Evolutionary conservation across 2,888 invertebrate species (phyloP).

Genomic region (Ectemnius continuus): DNA sequence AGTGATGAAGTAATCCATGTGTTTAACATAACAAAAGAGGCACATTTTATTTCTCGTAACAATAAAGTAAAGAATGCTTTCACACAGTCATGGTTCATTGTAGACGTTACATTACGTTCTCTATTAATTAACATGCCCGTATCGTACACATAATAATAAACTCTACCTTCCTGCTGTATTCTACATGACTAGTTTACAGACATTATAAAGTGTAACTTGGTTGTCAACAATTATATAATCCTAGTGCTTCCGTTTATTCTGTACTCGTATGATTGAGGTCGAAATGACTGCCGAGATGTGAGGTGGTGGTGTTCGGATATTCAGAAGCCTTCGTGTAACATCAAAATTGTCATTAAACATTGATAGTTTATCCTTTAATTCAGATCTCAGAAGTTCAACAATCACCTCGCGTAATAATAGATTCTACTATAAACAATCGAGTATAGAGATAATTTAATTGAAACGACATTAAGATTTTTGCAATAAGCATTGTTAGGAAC

Average conservation of each 20-base stretch:
- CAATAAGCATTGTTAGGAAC: conserved; percentile 18
- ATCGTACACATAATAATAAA: conserved; percentile 49
- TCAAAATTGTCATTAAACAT: too few relatives aligned
- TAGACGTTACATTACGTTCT: conserved; percentile 37
- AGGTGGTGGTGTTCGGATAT: too few relatives aligned
- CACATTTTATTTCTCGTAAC: conserved; percentile 59
- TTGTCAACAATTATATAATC: conserved; percentile 49
- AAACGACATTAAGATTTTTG: conserved; percentile 7
- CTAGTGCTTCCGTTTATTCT: conserved; percentile 43
- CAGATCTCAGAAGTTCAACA: too few relatives aligned
- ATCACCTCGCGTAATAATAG: too few relatives aligned
- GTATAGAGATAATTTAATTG: conserved; percentile 18
- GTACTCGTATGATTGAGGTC: conserved; percentile 7
- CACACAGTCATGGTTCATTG: conserved; percentile 51
- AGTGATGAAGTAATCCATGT: conserved; percentile 21
- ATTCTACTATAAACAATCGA: neutral
- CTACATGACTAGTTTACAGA: conserved; percentile 62
- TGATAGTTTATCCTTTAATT: too few relatives aligned
- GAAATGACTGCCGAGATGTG: too few relatives aligned
- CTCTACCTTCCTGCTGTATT: conserved; percentile 43
- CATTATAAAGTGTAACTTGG: conserved; percentile 50
- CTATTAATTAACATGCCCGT: conserved; percentile 44
- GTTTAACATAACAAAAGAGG: conserved; percentile 59
- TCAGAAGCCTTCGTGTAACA: too few relatives aligned
- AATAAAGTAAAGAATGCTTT: conserved; percentile 55